Base-by-base conservation (phyloP, 64 coral and sea anemone genomes). In the Porites australiensis region DNA sequence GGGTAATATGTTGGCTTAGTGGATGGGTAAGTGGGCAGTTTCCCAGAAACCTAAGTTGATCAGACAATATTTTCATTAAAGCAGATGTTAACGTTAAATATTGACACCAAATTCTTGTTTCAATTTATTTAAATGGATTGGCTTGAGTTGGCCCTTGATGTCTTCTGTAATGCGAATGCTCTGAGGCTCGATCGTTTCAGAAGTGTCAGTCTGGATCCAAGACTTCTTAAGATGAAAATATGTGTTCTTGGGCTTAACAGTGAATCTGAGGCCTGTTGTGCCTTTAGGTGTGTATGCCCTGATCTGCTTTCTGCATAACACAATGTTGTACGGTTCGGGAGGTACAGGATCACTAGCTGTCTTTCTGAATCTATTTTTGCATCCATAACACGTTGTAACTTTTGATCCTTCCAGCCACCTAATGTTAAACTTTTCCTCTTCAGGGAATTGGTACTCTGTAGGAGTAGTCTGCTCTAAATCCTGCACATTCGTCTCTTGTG, bases 301-400 rank as follows among this genome's bases (percentile, higher is more conserved):
- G 22, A 87, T 87, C 51, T 87, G 67, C 48, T 73, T 88, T 58
- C 86, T 51, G 43, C 69, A 74, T 58, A 88, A 74, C 14, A 88
- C 86, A 8, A 88, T 55, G 51, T 88, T 7, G 67, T 88, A 88
- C 8, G 86, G 86, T 74, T 88, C 86, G 19, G 86, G 86, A 58
- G 86, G 68, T 14, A 88, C 53, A 16, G 86, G 86, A 72, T 88
- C 86, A 88, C 50, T 74, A 43, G 70, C n/a, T 51, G 86, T 88
- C 8, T 13, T 74, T 74, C 86, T 8, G 43, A 88, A 88, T 13
- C 43, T 88, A 74, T 71, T 47, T 88, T 74, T 74, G 58, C 86
- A 88, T 2, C 86, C 86, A 74, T 74, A 88, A 55, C 86, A 74
- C 3, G 86, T 88, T 70, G 86, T 88, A 74, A 88, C 58, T 74